These are phyloP conservation scores for Amiota communis DNA, from an alignment of 2,888 invertebrate genomes.

Conservation along the genomic window DNA sequence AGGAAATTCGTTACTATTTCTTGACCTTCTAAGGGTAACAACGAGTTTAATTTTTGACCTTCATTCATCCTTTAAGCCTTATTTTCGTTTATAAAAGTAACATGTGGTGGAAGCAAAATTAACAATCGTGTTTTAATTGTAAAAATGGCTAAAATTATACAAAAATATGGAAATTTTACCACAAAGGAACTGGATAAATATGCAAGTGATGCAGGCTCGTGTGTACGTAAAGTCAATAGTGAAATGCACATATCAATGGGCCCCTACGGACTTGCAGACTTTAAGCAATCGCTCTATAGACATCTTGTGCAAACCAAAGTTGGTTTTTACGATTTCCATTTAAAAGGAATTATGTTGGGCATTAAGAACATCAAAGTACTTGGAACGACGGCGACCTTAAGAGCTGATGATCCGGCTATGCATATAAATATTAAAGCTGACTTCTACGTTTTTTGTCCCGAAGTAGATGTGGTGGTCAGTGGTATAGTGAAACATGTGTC, in stretches of 20 bases:
- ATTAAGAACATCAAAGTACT: conserved; percentile 77
- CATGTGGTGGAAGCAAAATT: no score
- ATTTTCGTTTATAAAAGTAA: no score
- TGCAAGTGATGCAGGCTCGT: conserved; percentile 73
- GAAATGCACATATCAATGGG: conserved; percentile 75
- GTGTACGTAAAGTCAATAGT: conserved; percentile 73
- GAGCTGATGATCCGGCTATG: conserved; percentile 76
- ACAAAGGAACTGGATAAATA: conserved; percentile 74
- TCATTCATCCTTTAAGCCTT: no score
- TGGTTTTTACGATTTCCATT: conserved; percentile 74
- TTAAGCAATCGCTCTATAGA: conserved; percentile 74
- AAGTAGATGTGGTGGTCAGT: conserved; percentile 75
- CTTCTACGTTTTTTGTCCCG: conserved; percentile 79
- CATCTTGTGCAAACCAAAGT: conserved; percentile 72
- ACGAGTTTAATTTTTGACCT: no score
- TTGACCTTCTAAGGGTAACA: no score
- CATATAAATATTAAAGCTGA: conserved; percentile 78
- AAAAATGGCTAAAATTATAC: conserved; percentile 68
- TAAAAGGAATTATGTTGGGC: conserved; percentile 78
- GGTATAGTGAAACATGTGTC: conserved; percentile 77
- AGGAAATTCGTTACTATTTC: no score
- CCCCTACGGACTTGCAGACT: conserved; percentile 75
- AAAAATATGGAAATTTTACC: conserved; percentile 71
- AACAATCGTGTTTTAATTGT: no score
- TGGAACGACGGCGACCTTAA: conserved; percentile 73